A percentile compares a stretch with the other conserved stretches of the same genome.
Evolutionary conservation across 2,113 vertebrate species (phyloP).

Genomic region (Lampris incognitus): DNA sequence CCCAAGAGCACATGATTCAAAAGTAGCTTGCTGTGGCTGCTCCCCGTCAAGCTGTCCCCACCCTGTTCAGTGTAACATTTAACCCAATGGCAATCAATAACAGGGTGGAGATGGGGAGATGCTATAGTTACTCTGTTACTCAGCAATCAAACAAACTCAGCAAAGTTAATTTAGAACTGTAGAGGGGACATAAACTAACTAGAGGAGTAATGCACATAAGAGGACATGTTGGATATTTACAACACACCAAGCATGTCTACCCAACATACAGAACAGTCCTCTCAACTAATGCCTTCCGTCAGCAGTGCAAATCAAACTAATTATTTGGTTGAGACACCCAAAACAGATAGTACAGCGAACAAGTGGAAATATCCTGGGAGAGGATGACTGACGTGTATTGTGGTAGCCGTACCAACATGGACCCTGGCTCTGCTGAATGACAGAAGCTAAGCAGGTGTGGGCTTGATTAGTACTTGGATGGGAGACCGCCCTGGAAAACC

Average conservation of each 20-base stretch:
- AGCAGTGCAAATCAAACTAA: constrained; percentile 40
- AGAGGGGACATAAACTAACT: too few species aligned
- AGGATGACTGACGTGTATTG: constrained; percentile 28
- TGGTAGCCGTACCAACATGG: too few species aligned
- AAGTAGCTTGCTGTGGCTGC: too few species aligned
- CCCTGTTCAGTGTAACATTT: neutral
- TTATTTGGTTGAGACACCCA: constrained; percentile 31
- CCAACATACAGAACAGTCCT: neutral
- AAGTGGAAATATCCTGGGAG: constrained; percentile 28
- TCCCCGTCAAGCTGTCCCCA: neutral
- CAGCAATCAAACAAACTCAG: too few species aligned
- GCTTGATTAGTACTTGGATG: too few species aligned
- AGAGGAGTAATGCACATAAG: too few species aligned
- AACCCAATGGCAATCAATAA: neutral
- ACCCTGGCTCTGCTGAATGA: too few species aligned
- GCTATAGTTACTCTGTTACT: too few species aligned
- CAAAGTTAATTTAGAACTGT: too few species aligned
- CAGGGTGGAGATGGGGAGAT: neutral
- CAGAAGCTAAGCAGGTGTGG: too few species aligned
- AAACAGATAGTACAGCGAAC: constrained; percentile 1
- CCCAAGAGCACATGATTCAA: too few species aligned
- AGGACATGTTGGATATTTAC: neutral
- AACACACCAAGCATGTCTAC: neutral
- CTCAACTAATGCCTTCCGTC: constrained; percentile 12
- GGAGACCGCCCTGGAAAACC: too few species aligned